Conservation (phyloP, 2,113 vertebrate genomes). For the Arizona elegans region DNA sequence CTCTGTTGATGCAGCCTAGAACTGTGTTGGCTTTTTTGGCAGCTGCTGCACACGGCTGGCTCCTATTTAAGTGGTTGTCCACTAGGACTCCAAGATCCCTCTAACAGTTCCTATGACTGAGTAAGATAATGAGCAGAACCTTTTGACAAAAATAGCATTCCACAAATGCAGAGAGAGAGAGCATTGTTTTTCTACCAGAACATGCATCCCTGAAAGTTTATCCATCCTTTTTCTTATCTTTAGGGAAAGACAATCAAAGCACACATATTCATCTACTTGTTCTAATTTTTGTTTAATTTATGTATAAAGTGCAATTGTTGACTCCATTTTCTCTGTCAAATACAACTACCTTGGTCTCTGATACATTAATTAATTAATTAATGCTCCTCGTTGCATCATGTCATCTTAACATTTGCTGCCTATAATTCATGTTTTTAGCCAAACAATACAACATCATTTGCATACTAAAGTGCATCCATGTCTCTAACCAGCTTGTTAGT, state of each 20-base stretch:
- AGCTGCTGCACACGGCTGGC: too few species aligned
- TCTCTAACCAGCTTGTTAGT: not conserved
- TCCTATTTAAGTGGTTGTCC: too few species aligned
- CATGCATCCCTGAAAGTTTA: not conserved
- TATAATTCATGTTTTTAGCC: not conserved
- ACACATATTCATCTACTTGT: not conserved
- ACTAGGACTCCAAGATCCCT: too few species aligned
- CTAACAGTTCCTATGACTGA: too few species aligned
- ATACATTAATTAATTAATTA: not conserved
- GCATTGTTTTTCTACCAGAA: not conserved
- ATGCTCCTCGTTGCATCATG: not conserved
- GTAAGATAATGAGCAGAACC: not conserved
- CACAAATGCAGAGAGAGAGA: not conserved
- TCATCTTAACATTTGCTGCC: not conserved
- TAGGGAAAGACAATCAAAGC: not conserved
- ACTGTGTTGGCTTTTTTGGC: too few species aligned
- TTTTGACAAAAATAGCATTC: not conserved
- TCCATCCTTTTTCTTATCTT: not conserved
- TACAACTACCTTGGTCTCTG: not conserved
- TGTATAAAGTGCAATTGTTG: not conserved
- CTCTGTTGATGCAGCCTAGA: too few species aligned
- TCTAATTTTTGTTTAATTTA: not conserved
- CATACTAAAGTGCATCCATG: not conserved
- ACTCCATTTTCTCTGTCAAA: not conserved
- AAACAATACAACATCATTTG: not conserved